Evolutionary conservation across 2,888 invertebrate species (phyloP).

Genomic region (Temnothorax rugatulus): DNA sequence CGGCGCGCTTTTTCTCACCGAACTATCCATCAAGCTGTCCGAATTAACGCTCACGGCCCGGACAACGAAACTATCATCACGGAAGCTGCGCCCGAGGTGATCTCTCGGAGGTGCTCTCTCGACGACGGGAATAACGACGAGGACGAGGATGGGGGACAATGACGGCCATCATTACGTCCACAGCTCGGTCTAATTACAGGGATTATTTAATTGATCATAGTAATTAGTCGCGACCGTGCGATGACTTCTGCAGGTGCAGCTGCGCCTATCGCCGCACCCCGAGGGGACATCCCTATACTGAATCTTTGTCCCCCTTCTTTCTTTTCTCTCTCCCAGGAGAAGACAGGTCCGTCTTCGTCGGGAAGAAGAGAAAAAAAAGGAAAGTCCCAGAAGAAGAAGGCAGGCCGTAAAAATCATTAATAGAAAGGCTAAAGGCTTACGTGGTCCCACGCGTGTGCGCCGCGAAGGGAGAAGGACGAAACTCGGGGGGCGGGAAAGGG

Average conservation of each 20-base stretch:
- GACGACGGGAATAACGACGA: slow-evolving; percentile 26
- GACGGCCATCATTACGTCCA: slow-evolving; percentile 66
- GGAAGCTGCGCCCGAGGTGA: slow-evolving; percentile 68
- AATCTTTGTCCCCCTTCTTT: background rate
- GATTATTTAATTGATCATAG: slow-evolving; percentile 78
- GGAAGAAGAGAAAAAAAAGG: slow-evolving; percentile 67
- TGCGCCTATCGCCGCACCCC: slow-evolving; percentile 53
- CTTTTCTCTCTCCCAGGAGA: slow-evolving; percentile 31
- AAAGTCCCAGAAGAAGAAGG: slow-evolving; percentile 64
- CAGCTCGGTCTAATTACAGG: slow-evolving; percentile 71
- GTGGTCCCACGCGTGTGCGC: slow-evolving; percentile 62
- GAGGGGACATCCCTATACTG: slow-evolving; percentile 4
- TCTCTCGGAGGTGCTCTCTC: slow-evolving; percentile 55
- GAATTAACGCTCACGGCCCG: slow-evolving; percentile 69
- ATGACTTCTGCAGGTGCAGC: slow-evolving; percentile 64
- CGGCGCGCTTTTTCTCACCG: slow-evolving; percentile 70
- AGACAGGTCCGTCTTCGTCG: slow-evolving; percentile 67
- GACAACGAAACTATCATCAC: slow-evolving; percentile 68
- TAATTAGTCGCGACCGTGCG: slow-evolving; percentile 72
- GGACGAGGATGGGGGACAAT: background rate
- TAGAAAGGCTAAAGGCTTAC: slow-evolving; percentile 74
- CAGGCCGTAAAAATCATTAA: slow-evolving; percentile 79
- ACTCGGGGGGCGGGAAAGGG: slow-evolving; percentile 42
- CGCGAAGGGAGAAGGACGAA: slow-evolving; percentile 54
- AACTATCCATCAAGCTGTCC: slow-evolving; percentile 76